These are phyloP conservation scores for Oreochromis aureus DNA, from an alignment of 2,113 vertebrate species.

Conservation along the genomic window DNA sequence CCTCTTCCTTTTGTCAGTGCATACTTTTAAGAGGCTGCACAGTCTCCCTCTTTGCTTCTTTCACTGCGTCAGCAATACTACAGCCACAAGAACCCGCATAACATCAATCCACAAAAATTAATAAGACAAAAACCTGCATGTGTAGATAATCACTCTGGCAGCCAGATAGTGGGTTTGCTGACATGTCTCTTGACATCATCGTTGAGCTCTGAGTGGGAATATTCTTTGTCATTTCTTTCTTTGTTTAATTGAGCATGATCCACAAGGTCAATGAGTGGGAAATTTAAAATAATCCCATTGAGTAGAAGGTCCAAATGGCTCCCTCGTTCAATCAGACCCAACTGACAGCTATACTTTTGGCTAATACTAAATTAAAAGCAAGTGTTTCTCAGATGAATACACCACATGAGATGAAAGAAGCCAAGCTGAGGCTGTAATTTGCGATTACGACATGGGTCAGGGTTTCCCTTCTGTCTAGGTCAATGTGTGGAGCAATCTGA, in stretches of 20 bases:
- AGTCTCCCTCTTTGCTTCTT: conserved; percentile 46
- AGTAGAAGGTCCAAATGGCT: conserved; percentile 12
- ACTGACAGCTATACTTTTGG: conserved; percentile 33
- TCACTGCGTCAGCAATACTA: conserved; percentile 12
- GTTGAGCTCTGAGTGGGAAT: neutral
- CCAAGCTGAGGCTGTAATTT: conserved; percentile 47
- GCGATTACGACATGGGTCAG: conserved; percentile 50
- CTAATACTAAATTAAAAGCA: conserved; percentile 46
- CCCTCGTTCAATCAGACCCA: neutral
- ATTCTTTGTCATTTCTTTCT: conserved; percentile 9
- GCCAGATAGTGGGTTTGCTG: neutral
- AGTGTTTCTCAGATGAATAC: conserved; percentile 49
- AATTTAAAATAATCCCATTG: conserved; percentile 37
- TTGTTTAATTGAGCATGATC: conserved; percentile 28
- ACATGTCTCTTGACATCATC: conserved; percentile 3
- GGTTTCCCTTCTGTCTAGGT: conserved; percentile 57
- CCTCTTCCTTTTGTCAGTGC: conserved; percentile 61
- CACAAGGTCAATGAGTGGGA: conserved; percentile 34
- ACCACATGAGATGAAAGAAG: conserved; percentile 47
- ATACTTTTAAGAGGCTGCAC: conserved; percentile 69
- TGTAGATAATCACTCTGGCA: neutral
- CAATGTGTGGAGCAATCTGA: conserved; percentile 53
- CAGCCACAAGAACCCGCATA: conserved; percentile 13
- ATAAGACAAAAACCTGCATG: neutral
- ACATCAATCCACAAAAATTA: conserved; percentile 23